Evolutionary conservation across 64 coral and sea anemone species (phyloP), one percentile per base, ranked within the genome.

Genomic region (Montipora sp.): DNA sequence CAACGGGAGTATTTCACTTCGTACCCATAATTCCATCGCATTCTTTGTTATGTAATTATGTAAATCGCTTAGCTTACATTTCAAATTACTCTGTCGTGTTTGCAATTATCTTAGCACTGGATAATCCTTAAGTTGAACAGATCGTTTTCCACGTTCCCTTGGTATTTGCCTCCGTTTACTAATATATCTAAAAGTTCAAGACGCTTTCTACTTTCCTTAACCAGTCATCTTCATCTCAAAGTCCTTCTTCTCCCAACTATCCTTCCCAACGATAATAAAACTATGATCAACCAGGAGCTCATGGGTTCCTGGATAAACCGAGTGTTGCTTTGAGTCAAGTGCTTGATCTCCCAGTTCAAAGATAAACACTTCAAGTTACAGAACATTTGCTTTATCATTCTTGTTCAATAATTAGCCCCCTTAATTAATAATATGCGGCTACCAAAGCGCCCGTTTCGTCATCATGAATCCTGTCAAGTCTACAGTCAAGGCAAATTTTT

Each of bases 1-100:
- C 46, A 71, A 85, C 82, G 16, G 45, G 82, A 85, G 65, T 19
- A 85, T 85, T 85, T 85, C 65, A 72, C 20, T 10, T 63, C 9
- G 9, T 63, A 63, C 14, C 20, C 45, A 48, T 6, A 21, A 83
- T 8, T 8, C 0, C 53, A 11, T 8, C 11, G 14, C 8, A 8
- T 12, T n/a, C 53, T 27, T 83, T 83, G 58, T 83, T 61, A 66
- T 83, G 58, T 16, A 83, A 83, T 67, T 67, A 7, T 19, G 8
- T 5, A 47, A 63, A 15, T 36, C 74, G 1, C 27, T 12, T 23
- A 24, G 11, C 47, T 59, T 11, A 82, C 11, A 45, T 15, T 63
- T 45, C 23, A 61, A 82, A 65, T 16, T 2, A 27, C 78, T 19
- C 51, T 80, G 8, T 23, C 3, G 20, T 7, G 4, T 49, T 79